A percentile compares a stretch with the other conserved stretches of the same genome.
phyloP scores from a whole-genome alignment of 1,140 invertebrate species.

The Brachionus manjavacas region DNA sequence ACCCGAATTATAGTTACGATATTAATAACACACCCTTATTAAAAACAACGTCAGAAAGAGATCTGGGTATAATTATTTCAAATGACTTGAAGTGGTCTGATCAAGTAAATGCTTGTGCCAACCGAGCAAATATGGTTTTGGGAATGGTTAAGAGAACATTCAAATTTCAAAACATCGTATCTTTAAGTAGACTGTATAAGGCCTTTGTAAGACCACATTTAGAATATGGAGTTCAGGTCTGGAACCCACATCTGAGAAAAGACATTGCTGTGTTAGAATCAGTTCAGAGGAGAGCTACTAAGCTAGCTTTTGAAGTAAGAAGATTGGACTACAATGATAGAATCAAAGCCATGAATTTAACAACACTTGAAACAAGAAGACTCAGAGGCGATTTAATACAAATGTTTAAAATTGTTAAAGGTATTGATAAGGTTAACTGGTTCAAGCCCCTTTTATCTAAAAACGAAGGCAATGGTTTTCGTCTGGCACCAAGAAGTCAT shows the following conservation, averaged over 20 bases:
- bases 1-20: neutral
- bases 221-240: neutral
- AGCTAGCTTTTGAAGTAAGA: neutral
- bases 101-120: neutral
- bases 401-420: too few relatives aligned
- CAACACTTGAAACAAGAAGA: neutral
- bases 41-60: neutral
- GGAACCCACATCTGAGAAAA: neutral
- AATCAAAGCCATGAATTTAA: neutral
- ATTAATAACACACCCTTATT: neutral
- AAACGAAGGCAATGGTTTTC: neutral
- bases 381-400: neutral
- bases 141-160: neutral
- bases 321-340: neutral
- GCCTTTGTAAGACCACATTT: neutral
- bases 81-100: slow-evolving; percentile 42
- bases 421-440: too few relatives aligned
- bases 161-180: neutral
- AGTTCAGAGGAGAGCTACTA: neutral
- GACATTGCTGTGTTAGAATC: neutral
- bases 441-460: neutral
- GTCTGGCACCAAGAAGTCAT: too few relatives aligned
- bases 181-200: neutral
- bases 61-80: slow-evolving; percentile 42
- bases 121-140: neutral